Conservation (phyloP, 2,888 invertebrate genomes). For the Pecten maximus region DNA sequence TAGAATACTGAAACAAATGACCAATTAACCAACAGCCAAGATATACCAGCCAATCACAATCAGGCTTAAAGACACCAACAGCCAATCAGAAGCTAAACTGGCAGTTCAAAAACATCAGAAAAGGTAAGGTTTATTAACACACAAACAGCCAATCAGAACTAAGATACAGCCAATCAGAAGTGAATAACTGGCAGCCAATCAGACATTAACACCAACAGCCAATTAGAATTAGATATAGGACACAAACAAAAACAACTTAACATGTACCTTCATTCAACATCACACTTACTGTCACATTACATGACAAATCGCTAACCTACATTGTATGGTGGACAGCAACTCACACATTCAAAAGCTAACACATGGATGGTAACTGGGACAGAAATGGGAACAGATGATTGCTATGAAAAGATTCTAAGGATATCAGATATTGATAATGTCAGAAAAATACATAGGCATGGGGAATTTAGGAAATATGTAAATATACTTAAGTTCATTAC, state of each 20-base stretch:
- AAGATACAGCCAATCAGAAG: not conserved
- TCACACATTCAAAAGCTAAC: not conserved
- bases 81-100: not conserved
- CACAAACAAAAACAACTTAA: not conserved
- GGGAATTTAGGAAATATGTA: too few species aligned
- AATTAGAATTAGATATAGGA: not conserved
- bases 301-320: not conserved
- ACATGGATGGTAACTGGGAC: not conserved
- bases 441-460: too few species aligned
- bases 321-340: not conserved
- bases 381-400: not conserved
- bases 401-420: too few species aligned
- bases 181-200: not conserved
- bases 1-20: too few species aligned
- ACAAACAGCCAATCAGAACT: conserved; percentile 16
- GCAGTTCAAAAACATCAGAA: too few species aligned
- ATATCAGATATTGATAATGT: too few species aligned
- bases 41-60: conserved; percentile 9
- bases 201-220: not conserved
- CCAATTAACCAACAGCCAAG: not conserved
- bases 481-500: too few species aligned
- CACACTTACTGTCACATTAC: not conserved
- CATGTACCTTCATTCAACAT: not conserved
- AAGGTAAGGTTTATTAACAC: not conserved
- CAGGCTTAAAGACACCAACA: not conserved